Conservation (phyloP, 1,140 invertebrate genomes). For the Batillaria attramentaria region DNA sequence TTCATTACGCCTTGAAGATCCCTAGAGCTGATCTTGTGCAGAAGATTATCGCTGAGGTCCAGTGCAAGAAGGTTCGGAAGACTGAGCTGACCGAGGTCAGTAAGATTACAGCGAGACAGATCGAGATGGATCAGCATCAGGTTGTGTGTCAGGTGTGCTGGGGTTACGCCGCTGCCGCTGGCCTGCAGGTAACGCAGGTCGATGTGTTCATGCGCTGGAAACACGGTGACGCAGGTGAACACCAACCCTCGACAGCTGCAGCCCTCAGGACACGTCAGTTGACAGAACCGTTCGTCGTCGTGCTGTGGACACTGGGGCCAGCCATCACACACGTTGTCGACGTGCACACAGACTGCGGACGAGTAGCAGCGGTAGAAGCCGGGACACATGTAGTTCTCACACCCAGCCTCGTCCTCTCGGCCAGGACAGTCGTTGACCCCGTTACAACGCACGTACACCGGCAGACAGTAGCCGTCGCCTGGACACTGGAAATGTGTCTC, state of each 20-base stretch:
- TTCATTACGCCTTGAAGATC: not conserved
- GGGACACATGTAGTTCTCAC: too few relatives aligned
- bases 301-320: not conserved
- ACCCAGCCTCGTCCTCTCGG: too few relatives aligned
- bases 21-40: not conserved
- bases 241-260: not conserved
- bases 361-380: too few relatives aligned
- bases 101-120: not conserved
- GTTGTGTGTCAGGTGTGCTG: not conserved
- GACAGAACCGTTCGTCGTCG: constrained; percentile 3
- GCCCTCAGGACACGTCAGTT: not conserved
- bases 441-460: too few relatives aligned
- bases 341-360: not conserved
- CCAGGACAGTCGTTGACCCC: too few relatives aligned
- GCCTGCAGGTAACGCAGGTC: constrained; percentile 5
- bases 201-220: not conserved
- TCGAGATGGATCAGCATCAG: not conserved
- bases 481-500: too few relatives aligned
- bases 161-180: not conserved
- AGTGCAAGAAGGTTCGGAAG: not conserved
- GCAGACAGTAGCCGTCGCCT: too few relatives aligned
- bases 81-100: not conserved
- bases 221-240: not conserved
- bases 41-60: not conserved
- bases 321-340: constrained; percentile 1